These are phyloP conservation scores for Cyanistes caeruleus DNA, from an alignment of 2,113 vertebrate genomes.

Conservation along the genomic window DNA sequence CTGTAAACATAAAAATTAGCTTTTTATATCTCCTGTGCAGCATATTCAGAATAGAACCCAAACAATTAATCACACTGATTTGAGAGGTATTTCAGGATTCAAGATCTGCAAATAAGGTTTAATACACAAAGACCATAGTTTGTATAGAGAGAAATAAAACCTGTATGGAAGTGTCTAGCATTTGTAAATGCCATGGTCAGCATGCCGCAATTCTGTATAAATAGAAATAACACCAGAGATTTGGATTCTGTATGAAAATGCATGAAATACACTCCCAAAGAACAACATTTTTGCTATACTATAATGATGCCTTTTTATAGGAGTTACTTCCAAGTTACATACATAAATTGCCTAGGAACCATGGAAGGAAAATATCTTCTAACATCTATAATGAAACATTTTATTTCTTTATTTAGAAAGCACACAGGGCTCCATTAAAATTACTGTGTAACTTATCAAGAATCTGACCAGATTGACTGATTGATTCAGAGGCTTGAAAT, in stretches of 20 bases:
- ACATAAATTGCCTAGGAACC: background rate
- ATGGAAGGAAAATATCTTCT: background rate
- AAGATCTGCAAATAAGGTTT: background rate
- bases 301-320: background rate
- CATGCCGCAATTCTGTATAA: background rate
- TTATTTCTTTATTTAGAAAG: background rate
- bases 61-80: background rate
- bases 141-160: background rate
- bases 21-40: background rate
- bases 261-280: background rate
- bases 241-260: background rate
- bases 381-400: background rate
- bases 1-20: background rate
- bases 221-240: background rate
- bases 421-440: background rate
- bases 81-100: background rate
- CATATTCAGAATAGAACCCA: background rate
- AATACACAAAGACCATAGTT: background rate
- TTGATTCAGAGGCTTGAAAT: constrained; percentile 12
- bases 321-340: background rate
- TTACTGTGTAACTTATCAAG: background rate
- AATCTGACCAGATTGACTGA: background rate
- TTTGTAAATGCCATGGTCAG: background rate
- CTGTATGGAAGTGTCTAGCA: background rate
- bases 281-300: background rate